Evolutionary conservation across 2,113 vertebrate genomes (phyloP).

Genomic region (Archocentrus centrarchus): DNA sequence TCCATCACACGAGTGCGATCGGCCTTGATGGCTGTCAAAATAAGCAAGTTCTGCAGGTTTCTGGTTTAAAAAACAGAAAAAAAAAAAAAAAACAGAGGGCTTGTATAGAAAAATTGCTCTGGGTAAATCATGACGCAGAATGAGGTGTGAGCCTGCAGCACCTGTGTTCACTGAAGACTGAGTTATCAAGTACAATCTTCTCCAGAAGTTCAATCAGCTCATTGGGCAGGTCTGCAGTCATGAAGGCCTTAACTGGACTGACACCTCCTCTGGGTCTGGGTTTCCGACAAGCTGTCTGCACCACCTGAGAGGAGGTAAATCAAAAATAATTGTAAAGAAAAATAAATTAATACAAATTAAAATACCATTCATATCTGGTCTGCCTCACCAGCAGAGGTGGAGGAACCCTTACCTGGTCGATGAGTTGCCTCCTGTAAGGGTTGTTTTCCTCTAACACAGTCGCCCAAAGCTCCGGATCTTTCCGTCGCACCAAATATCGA

Average conservation of each 20-base stretch:
- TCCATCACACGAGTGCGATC: constrained; percentile 93
- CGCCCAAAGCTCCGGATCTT: constrained; percentile 93
- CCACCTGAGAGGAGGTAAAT: constrained; percentile 81
- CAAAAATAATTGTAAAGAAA: not conserved
- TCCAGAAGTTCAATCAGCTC: constrained; percentile 92
- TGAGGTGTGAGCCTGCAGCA: constrained; percentile 38
- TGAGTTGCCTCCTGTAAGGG: constrained; percentile 87
- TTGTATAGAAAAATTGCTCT: not conserved
- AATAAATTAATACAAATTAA: not conserved
- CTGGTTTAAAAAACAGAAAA: constrained; percentile 59
- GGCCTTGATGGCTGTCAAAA: constrained; percentile 93
- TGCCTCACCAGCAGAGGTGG: not conserved
- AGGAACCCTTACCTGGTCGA: constrained; percentile 85
- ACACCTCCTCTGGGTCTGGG: constrained; percentile 94
- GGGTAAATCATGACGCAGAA: not conserved
- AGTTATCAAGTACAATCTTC: constrained; percentile 94
- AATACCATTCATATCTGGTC: rapidly evolving
- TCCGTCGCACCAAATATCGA: constrained; percentile 89
- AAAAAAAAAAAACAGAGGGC: not conserved
- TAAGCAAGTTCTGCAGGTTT: constrained; percentile 94
- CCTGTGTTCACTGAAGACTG: constrained; percentile 94
- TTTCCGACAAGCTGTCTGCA: constrained; percentile 93
- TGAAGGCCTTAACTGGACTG: constrained; percentile 93
- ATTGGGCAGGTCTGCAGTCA: constrained; percentile 92
- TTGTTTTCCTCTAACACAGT: constrained; percentile 90